Evolutionary conservation across 2,888 invertebrate genomes (phyloP), one percentile per base, ranked within the genome.

Genomic region (Drosophila buzzatii): DNA sequence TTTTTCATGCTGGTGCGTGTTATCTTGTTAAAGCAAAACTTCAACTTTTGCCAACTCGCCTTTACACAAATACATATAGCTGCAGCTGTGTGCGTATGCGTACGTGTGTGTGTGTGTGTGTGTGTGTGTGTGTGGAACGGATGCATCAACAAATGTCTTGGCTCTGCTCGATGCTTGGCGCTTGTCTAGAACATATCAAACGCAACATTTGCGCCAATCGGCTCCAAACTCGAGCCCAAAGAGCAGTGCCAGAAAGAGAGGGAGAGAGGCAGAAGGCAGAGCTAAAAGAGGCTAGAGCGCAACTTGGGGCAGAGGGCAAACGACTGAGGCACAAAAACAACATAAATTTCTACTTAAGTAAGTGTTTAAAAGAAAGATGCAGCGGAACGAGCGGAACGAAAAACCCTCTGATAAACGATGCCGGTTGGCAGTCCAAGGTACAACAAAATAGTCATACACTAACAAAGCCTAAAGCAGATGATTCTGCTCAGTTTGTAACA

Each of bases 311-410:
- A 47, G 57, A 49, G 31, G 41, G 61, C 53, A 63, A 58, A 31
- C 68, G 45, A 61, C 58, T 37, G 49, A 64, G 67, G 75, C 69
- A 73, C 83, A 83, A 86, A 85, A 83, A 87, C 88, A 86, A 84
- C 86, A 87, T 86, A 86, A 86, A 87, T 87, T 88, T 84, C 81
- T 85, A 88, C 83, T 88, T 88, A 86, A 88, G 87, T 88, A 88
- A 88, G 89, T 89, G 87, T 89, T 88, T 89, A 88, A 89, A 83
- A 83, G 80, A 82, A 86, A 68, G 82, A 79, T 73, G 80, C 77
- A 79, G 66, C 69, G 67, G 37, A 55, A 41, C 35, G 70, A 65
- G 70, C 27, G 45, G 33, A 23, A 51, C 49, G 49, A 23, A 56
- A 49, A 51, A 60, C 60, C 57, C 61, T 66, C 81, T 81, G 81